Evolutionary conservation across 2,888 invertebrate genomes (phyloP), one percentile per base, ranked within the genome.

Genomic region (Gryllus longicercus): DNA sequence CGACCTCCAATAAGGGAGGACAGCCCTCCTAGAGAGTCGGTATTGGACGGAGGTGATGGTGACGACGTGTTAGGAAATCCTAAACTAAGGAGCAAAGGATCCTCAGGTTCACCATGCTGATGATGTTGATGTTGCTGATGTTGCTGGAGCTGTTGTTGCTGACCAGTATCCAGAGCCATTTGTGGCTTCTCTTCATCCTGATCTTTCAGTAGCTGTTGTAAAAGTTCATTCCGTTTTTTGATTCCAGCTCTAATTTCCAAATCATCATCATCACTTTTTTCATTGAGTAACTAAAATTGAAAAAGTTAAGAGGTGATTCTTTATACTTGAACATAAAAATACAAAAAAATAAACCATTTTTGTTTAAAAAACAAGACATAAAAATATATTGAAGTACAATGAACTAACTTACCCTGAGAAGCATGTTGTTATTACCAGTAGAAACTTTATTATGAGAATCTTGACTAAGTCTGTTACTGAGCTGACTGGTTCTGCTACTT

Each of bases 281-380:
- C 94, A 86, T 95, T 95, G 82, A 95, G 88, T 86, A 96, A 91
- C 94, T 95, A 86, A 38, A 87, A 87, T 18, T 16, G 83, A 78
- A 50, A 82, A 77, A 51, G 76, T 75, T 8, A 38, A 74, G 18
- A 74, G 75, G 38, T 21, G 21, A 63, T 74, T 38, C 1, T 25
- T 38, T n/a, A 1, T 76, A 76, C 76, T 21, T 38, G 5, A 11
- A 75, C 38, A 18, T 8, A 63, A 49, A 80, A 81, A 38, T 38
- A 38, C 38, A 38, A 8, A 8, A 38, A 38, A 8, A 38, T 5
- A 38, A 38, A 38, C 4, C 38, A 23, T 21, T 74, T 74, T 38
- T 16, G 16, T 51, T n/a, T 18, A 0, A 50, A 16, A 14, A 2
- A 38, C 5, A 16, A 14, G 21, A 23, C 50, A 18, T 63, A 25